A percentile compares a stretch with the other conserved stretches of the same genome.
Conservation (phyloP, 2,113 vertebrate species). For the Lasiurus cinereus region DNA sequence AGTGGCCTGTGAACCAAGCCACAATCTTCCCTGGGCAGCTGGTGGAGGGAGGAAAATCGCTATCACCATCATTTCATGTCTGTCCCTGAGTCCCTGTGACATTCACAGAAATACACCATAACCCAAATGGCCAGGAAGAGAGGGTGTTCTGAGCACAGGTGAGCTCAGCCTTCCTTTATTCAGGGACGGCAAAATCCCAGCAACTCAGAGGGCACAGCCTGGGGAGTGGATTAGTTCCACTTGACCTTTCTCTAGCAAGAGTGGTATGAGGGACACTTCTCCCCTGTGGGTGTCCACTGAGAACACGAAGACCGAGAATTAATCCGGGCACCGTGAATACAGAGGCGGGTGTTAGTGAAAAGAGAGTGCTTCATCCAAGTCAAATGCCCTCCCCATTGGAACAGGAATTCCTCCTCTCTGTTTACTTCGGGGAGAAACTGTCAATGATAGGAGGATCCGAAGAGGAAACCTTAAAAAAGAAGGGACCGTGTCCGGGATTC, state of each 20-base stretch:
- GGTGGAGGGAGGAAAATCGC: not conserved
- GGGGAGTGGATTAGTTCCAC: not conserved
- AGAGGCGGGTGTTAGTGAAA: accelerated
- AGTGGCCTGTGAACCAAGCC: not conserved
- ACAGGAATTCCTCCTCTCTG: not conserved
- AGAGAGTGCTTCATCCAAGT: not conserved
- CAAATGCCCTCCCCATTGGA: not conserved
- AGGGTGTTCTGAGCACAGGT: not conserved
- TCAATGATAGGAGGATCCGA: not conserved
- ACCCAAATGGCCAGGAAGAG: not conserved
- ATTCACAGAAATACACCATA: not conserved
- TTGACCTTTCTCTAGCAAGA: not conserved
- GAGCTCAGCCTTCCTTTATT: not conserved
- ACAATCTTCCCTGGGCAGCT: accelerated
- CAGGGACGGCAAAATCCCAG: not conserved
- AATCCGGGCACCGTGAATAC: accelerated
- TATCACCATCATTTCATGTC: accelerated
- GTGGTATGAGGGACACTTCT: no score
- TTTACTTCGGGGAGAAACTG: not conserved
- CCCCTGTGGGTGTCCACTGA: accelerated
- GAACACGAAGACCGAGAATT: not conserved
- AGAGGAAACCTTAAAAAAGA: not conserved
- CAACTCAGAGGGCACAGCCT: not conserved
- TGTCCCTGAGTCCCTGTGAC: not conserved
- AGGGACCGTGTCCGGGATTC: not conserved